Base-by-base conservation (phyloP, 2,888 invertebrate genomes). In the Resseliella maxima region DNA sequence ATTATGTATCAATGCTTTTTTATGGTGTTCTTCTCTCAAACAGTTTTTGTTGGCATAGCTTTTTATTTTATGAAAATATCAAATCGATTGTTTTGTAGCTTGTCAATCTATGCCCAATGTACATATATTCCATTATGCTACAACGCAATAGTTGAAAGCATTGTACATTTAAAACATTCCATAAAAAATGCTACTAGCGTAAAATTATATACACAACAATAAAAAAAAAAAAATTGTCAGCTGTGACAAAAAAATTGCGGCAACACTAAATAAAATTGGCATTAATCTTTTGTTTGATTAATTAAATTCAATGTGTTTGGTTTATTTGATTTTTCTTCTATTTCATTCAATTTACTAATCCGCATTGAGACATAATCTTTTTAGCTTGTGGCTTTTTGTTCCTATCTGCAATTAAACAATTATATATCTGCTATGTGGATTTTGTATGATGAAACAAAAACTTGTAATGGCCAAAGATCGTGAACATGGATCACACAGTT, bases 331-430 rank as follows among this genome's bases (percentile, higher is more conserved):
- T 59, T 59, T 59, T 59, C 24, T 24, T 59, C 12, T 18, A 41
- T 41, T 41, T 6, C 18, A 18, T 50, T 15, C 46, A 18, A 18
- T 27, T 59, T 27, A 15, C 72, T 35, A 72, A 72, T 72, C 35
- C 72, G 31, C 31, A 72, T 31, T 31, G 72, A 72, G 31, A 72
- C 31, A 31, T 31, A 15, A 72, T 31, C 72, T 12, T 18, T 72
- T 72, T 72, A 12, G 18, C 59, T 59, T n/a, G 18, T 8, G 3
- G 12, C 24, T 24, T 31, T 72, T 72, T 72, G 3, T 72, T 72
- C n/a, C n/a, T n/a, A n/a, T 31, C 31, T 31, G 72, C 72, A 72
- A 35, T 72, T 72, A 31, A 72, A 72, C 31, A 72, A 72, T 72
- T 72, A 72, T 15, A 72, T 72, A n/a, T n/a, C n/a, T n/a, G n/a